Evolutionary conservation across 37 sponge, comb jelly and placozoan genomes (phyloP).

Genomic region (Sycon ciliatum): DNA sequence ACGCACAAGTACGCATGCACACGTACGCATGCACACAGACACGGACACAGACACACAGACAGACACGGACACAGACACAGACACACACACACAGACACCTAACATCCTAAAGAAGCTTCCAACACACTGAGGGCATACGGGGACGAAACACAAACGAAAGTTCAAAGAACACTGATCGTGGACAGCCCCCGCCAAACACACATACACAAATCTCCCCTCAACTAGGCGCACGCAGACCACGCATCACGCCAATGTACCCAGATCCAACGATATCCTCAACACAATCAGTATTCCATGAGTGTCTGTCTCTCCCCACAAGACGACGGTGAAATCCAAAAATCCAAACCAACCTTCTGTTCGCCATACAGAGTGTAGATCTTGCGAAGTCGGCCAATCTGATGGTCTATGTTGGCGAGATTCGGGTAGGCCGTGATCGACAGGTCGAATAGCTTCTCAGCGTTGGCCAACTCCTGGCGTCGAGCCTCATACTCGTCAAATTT

Average conservation of each 20-base stretch:
- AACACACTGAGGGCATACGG: too few species aligned
- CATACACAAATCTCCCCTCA: too few species aligned
- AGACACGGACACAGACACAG: background rate
- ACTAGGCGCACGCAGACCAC: too few species aligned
- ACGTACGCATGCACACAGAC: background rate
- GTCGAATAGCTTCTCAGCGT: constrained; percentile 96
- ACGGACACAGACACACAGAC: background rate
- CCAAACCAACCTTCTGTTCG: constrained; percentile 60
- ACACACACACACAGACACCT: background rate
- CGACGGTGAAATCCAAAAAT: too few species aligned
- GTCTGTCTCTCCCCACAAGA: too few species aligned
- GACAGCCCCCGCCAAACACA: too few species aligned
- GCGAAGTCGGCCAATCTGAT: constrained; percentile 57
- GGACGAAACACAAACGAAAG: too few species aligned
- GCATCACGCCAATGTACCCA: too few species aligned
- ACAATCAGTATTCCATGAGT: too few species aligned
- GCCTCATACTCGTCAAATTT: constrained; percentile 57
- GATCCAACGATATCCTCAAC: too few species aligned
- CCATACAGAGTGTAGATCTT: constrained; percentile 78
- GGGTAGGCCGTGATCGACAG: constrained; percentile 83
- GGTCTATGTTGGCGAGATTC: constrained; percentile 75
- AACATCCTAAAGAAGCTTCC: background rate
- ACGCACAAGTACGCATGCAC: background rate
- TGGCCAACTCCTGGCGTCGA: constrained; percentile 80
- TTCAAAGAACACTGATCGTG: too few species aligned